A percentile compares a stretch with the other conserved stretches of the same genome.
These are phyloP conservation scores for Pseudoatta argentina DNA, from an alignment of 1,140 invertebrate genomes.

Conservation along the genomic window DNA sequence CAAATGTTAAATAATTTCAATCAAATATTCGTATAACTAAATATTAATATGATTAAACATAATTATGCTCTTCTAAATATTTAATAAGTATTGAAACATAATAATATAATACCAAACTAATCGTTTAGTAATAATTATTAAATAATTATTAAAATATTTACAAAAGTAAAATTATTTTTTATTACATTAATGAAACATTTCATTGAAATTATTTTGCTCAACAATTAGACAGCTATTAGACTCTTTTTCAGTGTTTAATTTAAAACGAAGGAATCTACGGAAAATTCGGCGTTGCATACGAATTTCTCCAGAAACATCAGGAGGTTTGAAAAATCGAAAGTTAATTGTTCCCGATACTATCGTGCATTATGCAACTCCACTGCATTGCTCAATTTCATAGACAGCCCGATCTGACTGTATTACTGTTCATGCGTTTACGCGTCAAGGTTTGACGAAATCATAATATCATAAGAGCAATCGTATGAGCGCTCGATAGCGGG, in stretches of 20 bases:
- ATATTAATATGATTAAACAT: too few species aligned
- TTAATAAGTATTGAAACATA: too few species aligned
- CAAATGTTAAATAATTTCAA: too few species aligned
- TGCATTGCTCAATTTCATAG: constrained; percentile 28
- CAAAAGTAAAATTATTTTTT: too few species aligned
- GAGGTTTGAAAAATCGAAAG: constrained; percentile 18
- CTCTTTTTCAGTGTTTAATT: background rate
- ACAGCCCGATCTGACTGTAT: background rate
- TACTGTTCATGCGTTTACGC: constrained; percentile 11
- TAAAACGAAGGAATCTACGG: background rate
- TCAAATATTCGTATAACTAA: too few species aligned
- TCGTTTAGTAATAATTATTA: too few species aligned
- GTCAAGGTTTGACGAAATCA: constrained; percentile 26
- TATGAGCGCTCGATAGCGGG: background rate
- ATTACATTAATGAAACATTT: too few species aligned
- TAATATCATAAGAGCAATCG: constrained; percentile 28
- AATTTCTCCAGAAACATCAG: background rate
- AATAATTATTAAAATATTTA: too few species aligned
- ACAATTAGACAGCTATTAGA: too few species aligned
- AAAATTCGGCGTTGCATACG: background rate
- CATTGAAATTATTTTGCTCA: too few species aligned
- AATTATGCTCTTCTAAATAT: too few species aligned
- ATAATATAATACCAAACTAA: too few species aligned
- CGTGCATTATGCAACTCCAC: constrained; percentile 23
- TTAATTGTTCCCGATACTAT: constrained; percentile 25